Base-by-base conservation (phyloP, 92 coral and sea anemone genomes). In the Umimayanthus kanabou region DNA sequence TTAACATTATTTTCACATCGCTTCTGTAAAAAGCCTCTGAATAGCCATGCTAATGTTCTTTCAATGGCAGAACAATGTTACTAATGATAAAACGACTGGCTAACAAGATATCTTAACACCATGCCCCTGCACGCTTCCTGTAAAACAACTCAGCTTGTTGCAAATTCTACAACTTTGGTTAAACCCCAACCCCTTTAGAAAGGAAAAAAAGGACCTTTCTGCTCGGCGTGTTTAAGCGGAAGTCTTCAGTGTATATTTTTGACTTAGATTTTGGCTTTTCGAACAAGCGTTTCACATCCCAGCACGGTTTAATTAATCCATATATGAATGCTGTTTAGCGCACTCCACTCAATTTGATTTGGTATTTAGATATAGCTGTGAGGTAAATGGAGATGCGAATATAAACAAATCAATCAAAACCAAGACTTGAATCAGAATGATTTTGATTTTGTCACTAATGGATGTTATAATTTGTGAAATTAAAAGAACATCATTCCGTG, bases 61-160 rank as follows among this genome's bases (percentile, higher is more conserved):
- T 89, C 88, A 85, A 89, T 91, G 78, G 89, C 73, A 75, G 90
- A 85, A 89, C 93, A 88, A 93, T 88, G 92, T 94, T 90, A 85
- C 86, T 91, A 92, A 91, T 90, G 92, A 93, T 91, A 94, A 92
- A 92, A 94, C 95, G 91, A 92, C 95, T 80, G 58, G 72, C 91
- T 85, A 81, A 86, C 88, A 88, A 83, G 93, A 90, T 90, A 91
- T 87, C 90, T 92, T 84, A 83, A 91, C 92, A 79, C 90, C 90
- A 88, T 77, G 64, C 67, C 67, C 89, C 87, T 65, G 84, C 85
- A 76, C 85, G 90, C 85, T 89, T 89, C 88, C 77, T 85, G 82
- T 89, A 89, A 86, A 89, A 92, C 92, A 92, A 64, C 85, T 82
- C 73, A 58, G 75, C 80, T 80, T 84, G 85, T 53, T 69, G 64